A percentile compares a stretch with the other conserved stretches of the same genome.
phyloP scores from a whole-genome alignment of 2,797 vertebrate genomes.

The Alca torda region DNA sequence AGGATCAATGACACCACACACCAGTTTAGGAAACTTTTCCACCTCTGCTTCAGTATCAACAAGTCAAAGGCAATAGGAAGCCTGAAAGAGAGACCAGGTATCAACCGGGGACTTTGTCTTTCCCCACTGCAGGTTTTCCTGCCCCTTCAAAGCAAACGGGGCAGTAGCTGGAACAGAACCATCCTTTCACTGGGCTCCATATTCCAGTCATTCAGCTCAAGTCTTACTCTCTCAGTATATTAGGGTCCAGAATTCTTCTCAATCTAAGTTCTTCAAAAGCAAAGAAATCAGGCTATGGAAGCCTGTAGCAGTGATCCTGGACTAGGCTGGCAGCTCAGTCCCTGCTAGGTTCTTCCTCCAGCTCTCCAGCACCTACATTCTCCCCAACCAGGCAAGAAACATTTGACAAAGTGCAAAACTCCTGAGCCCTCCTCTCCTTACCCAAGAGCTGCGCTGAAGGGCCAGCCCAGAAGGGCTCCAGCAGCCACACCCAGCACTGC shows the following conservation, averaged over 20 bases:
- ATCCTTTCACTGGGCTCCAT: neutral
- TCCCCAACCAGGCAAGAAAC: neutral
- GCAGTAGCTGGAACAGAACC: neutral
- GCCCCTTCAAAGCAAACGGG: neutral
- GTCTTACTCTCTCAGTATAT: neutral
- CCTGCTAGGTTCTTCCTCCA: neutral
- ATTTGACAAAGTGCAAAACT: neutral
- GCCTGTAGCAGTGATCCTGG: neutral
- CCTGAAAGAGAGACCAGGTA: slow-evolving; percentile 70
- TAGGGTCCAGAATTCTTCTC: neutral
- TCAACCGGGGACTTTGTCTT: neutral
- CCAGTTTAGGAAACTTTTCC: slow-evolving; percentile 91
- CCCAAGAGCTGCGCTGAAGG: slow-evolving; percentile 93
- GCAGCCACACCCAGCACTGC: slow-evolving; percentile 90
- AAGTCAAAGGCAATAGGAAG: slow-evolving; percentile 93
- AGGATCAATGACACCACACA: slow-evolving; percentile 83
- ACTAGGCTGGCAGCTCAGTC: neutral
- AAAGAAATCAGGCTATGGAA: neutral
- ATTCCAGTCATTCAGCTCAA: neutral
- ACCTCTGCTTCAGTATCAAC: slow-evolving; percentile 86
- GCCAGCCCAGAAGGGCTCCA: slow-evolving; percentile 92
- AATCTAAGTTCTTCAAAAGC: neutral
- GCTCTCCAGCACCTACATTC: neutral
- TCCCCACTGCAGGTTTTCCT: neutral
- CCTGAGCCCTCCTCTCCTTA: slow-evolving; percentile 64